Base-by-base conservation (phyloP, 2,888 invertebrate genomes). In the Cerceris rybyensis region DNA sequence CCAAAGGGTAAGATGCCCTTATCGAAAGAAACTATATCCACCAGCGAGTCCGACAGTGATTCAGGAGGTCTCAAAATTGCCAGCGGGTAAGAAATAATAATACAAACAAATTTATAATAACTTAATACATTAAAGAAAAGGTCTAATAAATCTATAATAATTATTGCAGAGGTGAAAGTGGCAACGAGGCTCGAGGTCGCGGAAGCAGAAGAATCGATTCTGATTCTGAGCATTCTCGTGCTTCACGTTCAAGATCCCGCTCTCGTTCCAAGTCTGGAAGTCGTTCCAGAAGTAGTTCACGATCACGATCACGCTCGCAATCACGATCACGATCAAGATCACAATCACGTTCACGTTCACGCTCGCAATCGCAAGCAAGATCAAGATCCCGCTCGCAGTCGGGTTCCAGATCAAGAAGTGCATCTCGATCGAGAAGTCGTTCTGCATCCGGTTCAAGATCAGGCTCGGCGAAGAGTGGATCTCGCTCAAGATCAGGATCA, bases 21-120 rank as follows among this genome's bases (percentile, higher is more conserved):
- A 0, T 98, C 98, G 0, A 98, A 98, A 91, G 98, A 97, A 73
- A 98, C 98, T 0, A 98, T 99, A 84, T 98, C 98, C 0, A 98
- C 98, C 0, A 96, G 96, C 78, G 97, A 97, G 89, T 97, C 97
- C 0, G 94, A 94, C 66, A 95, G 95, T 82, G 96, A 96, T 80
- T 95, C 95, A 69, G 93, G 93, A 67, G 93, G 91, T 63, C 93
- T 94, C 72, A 94, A 95, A 89, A 94, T 94, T 81, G 94, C 93
- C 1, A 94, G 94, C 86, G 94, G 94, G 85, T 94, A 93, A 89
- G 93, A n/a, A n/a, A n/a, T 93, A 78, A 52, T 11, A 41, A 17
- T 54, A 61, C 4, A 2, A 16, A 11, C 7, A 6, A 14, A 41
- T 0, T 2, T 7, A 64, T 49, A 0, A n/a, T 64, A 9, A 41